Evolutionary conservation across 37 sponge, comb jelly and placozoan genomes (phyloP).

Genomic region (Beroe forskalii): DNA sequence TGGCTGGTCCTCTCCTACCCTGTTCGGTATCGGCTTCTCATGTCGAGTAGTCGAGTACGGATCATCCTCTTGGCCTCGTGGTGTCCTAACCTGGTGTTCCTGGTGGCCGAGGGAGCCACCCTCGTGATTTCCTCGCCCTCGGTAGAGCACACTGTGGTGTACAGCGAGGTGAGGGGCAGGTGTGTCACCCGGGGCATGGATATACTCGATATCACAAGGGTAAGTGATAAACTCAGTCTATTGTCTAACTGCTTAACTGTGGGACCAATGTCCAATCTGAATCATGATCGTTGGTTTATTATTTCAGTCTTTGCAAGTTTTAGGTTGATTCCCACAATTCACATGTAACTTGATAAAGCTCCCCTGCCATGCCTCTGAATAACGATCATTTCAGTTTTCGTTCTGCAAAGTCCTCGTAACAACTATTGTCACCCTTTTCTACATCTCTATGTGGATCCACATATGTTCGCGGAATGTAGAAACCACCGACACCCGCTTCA

Average conservation of each 20-base stretch:
- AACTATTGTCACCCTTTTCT: background rate
- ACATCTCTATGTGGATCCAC: constrained; percentile 4
- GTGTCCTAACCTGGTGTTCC: constrained; percentile 1
- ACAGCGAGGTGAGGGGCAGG: background rate
- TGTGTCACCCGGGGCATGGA: background rate
- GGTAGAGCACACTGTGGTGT: no score
- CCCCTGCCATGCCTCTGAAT: no score
- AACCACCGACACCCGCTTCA: background rate
- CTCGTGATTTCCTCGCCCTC: background rate
- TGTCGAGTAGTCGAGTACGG: background rate
- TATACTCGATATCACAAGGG: background rate
- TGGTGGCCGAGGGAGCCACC: background rate
- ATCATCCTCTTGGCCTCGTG: background rate
- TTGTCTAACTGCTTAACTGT: no score
- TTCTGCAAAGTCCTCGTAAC: constrained; percentile 21
- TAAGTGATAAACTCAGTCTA: no score
- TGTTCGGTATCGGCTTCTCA: background rate
- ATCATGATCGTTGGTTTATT: no score
- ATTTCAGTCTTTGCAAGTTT: no score
- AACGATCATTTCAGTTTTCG: background rate
- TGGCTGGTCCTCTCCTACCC: constrained; percentile 52
- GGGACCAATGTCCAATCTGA: no score
- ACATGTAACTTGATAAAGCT: no score
- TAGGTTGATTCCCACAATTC: no score
- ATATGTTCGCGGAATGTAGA: background rate